phyloP scores from a whole-genome alignment of 2,797 vertebrate species.

The Peromyscus eremicus region DNA sequence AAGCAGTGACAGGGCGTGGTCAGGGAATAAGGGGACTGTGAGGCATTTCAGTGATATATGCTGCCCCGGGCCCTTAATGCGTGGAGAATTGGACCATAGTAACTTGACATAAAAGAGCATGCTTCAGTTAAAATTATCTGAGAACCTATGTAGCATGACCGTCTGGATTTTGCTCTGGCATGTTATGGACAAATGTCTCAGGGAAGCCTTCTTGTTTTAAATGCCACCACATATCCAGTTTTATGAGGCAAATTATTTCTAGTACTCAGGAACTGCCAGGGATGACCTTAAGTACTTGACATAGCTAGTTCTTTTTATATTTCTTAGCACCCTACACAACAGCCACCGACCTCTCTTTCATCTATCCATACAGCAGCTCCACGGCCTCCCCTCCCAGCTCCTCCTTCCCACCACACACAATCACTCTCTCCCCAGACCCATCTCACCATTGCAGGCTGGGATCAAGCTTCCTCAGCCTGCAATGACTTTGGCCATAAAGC shows the following conservation, averaged over 20 bases:
- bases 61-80: not conserved
- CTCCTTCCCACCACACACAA: not conserved
- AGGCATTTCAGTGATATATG: not conserved
- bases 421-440: not conserved
- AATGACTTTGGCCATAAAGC: not conserved
- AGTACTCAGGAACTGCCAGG: slow-evolving; percentile 55
- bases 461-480: not conserved
- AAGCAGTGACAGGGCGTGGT: too few relatives aligned
- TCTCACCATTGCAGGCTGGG: not conserved
- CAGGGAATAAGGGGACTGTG: not conserved
- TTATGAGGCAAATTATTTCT: slow-evolving; percentile 64
- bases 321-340: not conserved
- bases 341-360: not conserved
- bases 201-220: slow-evolving; percentile 54
- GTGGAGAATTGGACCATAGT: not conserved
- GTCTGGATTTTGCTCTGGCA: not conserved
- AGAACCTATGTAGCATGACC: not conserved
- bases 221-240: slow-evolving; percentile 58
- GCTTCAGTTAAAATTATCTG: not conserved
- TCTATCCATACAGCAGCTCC: not conserved
- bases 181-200: not conserved
- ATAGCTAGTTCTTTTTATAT: not conserved
- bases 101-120: not conserved
- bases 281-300: slow-evolving; percentile 18
- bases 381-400: not conserved